Conservation (phyloP, 2,888 invertebrate species). For the Dione juno region DNA sequence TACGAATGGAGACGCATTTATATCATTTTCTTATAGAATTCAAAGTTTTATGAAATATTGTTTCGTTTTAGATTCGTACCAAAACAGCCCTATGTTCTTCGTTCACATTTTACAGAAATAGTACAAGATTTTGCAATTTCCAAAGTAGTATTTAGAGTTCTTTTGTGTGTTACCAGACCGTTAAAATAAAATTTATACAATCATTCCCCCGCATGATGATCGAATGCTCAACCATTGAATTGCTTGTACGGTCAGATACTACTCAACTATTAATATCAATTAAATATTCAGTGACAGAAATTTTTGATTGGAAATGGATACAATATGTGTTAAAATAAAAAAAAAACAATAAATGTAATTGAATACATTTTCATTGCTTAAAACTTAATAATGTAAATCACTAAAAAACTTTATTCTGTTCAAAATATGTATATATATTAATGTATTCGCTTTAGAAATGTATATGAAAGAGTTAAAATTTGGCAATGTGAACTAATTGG, state of each 20-base stretch:
- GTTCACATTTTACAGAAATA: neutral
- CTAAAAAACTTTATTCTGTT: neutral
- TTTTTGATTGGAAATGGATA: no score
- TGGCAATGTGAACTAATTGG: constrained; percentile 26
- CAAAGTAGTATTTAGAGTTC: neutral
- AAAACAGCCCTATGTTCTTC: neutral
- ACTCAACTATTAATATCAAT: no score
- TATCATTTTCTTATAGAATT: constrained; percentile 36
- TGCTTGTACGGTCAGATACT: no score
- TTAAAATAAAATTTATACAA: no score
- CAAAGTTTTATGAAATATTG: constrained; percentile 37
- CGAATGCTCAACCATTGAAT: no score
- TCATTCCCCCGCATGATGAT: no score
- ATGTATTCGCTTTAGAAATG: neutral
- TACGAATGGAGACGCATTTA: constrained; percentile 49
- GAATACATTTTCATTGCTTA: neutral
- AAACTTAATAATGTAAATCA: neutral
- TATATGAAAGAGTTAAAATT: constrained; percentile 25
- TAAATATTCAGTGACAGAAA: no score
- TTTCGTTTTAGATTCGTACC: constrained; percentile 55
- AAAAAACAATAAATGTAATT: neutral
- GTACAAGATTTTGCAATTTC: neutral
- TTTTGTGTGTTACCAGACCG: no score
- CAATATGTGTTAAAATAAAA: neutral
- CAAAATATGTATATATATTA: neutral